Base-by-base conservation (phyloP, 2,113 vertebrate genomes). In the Seriola quinqueradiata region DNA sequence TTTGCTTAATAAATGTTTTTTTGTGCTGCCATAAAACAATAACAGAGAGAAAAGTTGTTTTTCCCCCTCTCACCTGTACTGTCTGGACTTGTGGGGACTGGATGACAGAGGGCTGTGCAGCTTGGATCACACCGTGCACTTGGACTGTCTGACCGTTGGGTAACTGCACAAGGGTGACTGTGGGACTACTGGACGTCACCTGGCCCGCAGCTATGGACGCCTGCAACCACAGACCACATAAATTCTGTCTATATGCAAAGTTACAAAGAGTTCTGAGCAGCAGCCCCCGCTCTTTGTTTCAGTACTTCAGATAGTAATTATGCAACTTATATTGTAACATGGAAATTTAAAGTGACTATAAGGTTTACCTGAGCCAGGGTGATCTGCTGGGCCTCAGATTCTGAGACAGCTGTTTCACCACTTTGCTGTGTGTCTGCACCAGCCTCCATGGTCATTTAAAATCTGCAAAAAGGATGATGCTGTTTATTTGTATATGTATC, bases 361-460 rank as follows among this genome's bases (percentile, higher is more conserved):
- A 50, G 12, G 6, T 81, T 42, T 97, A 99, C 98, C 98, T 99
- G 98, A 76, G 97, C 95, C 95, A 99, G 95, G 71, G 97, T 97
- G 92, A 99, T 98, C 92, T 99, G 97, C 93, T 98, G 98, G 90
- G 94, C 96, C 92, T 99, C 97, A 90, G 97, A 95, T 93, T 99
- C 97, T 81, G 97, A 96, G 92, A 97, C 96, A 91, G 95, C 96
- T 82, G 97, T 96, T 93, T 99, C 97, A 91, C 97, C 97, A 95
- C 97, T 96, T 96, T 97, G 97, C 95, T 99, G 98, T 93, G 96
- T 96, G 92, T 99, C 98, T 96, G 97, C 95, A 94, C 95, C 97
- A 94, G 97, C 97, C 95, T 99, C 98, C 98, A 99, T 99, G 95
- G 96, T 98, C 97, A 98, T 98, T 97, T 97, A 98, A 96, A 97